phyloP scores from a whole-genome alignment of 2,797 vertebrate species.

The Chromis chromis region DNA sequence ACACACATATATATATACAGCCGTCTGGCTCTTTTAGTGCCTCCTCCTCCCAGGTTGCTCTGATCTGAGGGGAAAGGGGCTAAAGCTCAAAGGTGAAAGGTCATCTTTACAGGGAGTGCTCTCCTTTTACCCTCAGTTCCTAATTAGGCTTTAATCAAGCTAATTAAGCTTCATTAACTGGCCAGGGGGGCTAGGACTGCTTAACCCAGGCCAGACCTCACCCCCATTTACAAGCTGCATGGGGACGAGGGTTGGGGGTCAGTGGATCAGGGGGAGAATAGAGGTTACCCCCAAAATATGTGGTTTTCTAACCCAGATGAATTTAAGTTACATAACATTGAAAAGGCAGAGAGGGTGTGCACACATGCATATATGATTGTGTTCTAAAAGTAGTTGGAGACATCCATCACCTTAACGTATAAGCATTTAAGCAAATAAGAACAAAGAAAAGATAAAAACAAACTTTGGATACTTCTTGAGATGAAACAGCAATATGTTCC shows the following conservation, averaged over 20 bases:
- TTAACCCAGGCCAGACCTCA: constrained; percentile 61
- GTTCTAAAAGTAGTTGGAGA: background rate
- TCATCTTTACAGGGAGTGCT: constrained; percentile 66
- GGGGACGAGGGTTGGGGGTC: constrained; percentile 1
- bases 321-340: constrained; percentile 57
- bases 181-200: constrained; percentile 50
- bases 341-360: background rate
- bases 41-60: constrained; percentile 59
- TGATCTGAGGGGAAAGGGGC: constrained; percentile 62
- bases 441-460: constrained; percentile 14
- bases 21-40: constrained; percentile 57
- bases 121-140: constrained; percentile 61
- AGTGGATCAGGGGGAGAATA: background rate
- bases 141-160: constrained; percentile 84
- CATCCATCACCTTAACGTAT: background rate
- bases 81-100: constrained; percentile 80
- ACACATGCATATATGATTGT: background rate
- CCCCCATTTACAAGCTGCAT: constrained; percentile 39
- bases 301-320: constrained; percentile 56
- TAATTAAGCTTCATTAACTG: constrained; percentile 82
- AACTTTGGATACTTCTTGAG: background rate
- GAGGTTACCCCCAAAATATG: constrained; percentile 18
- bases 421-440: background rate
- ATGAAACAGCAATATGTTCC: constrained; percentile 14
- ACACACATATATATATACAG: constrained; percentile 34